A percentile compares a stretch with the other conserved stretches of the same genome.
Conservation (phyloP, 2,888 invertebrate genomes). For the Scrobipalpa atriplicella region DNA sequence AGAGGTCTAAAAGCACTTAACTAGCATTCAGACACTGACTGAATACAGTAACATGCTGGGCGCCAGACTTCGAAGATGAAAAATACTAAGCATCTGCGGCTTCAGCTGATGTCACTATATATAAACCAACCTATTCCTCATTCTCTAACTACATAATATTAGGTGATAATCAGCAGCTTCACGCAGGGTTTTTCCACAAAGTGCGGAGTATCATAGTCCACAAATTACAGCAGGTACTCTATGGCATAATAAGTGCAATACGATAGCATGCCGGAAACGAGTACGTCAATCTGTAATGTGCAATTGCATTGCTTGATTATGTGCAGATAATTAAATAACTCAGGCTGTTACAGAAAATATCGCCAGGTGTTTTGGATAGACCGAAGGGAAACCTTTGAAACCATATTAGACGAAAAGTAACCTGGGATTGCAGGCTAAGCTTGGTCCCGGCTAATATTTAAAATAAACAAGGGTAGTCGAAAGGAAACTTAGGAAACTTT, state of each 20-base stretch:
- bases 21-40: too few relatives aligned
- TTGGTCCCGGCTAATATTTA: background rate
- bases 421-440: too few relatives aligned
- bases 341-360: background rate
- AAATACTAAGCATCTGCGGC: too few relatives aligned
- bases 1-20: too few relatives aligned
- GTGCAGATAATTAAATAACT: background rate
- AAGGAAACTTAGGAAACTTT: too few relatives aligned
- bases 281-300: slow-evolving; percentile 4
- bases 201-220: background rate
- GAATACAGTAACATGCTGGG: too few relatives aligned
- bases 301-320: background rate
- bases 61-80: too few relatives aligned
- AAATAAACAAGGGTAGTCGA: too few relatives aligned
- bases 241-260: background rate
- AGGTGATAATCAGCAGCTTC: background rate
- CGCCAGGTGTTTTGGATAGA: too few relatives aligned
- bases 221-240: background rate
- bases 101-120: background rate
- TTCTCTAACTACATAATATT: background rate
- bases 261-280: background rate
- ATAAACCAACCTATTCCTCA: background rate
- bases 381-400: too few relatives aligned
- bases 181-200: background rate
- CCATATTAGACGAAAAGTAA: too few relatives aligned